Percentiles rank a stretch among this genome's conserved stretches.
These are phyloP conservation scores for human DNA, from an alignment of 2,113 vertebrate genomes.

Conservation along the genomic window GRCh38 chr16:83529001-83529500, in stretches of 20 bases:
- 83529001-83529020: not conserved
- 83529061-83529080: not conserved
- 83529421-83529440: not conserved
- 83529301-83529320: not conserved
- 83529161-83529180: not conserved
- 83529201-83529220: not conserved
- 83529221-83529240: accelerated
- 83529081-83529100: not conserved
- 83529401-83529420: not conserved
- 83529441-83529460: accelerated
- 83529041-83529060: not conserved
- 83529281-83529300: not conserved
- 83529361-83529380: not conserved
- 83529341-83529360: not conserved
- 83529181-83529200: accelerated
- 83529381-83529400: not conserved
- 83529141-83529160: not conserved
- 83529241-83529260: not conserved
- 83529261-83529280: not conserved
- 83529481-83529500: not conserved
- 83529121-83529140: no score
- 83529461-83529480: not conserved
- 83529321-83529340: not conserved
- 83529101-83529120: not conserved
- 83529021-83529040: not conserved